Evolutionary conservation across 2,797 vertebrate species (phyloP).

Genomic region (Pantherophis alleghaniensis): DNA sequence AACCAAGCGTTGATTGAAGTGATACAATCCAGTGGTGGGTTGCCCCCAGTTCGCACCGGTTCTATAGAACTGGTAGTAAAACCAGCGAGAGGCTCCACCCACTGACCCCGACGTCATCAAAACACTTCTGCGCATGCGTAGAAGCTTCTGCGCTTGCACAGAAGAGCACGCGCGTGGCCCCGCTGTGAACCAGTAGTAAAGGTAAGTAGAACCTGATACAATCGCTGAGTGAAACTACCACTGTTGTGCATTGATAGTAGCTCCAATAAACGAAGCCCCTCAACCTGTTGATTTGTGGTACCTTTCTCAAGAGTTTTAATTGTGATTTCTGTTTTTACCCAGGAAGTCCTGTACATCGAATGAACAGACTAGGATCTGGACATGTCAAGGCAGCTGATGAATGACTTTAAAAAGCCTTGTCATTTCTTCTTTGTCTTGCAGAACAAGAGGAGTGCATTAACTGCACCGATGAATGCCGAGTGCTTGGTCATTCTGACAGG

Average conservation of each 20-base stretch:
- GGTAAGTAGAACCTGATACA: too few relatives aligned
- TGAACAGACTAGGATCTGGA: constrained; percentile 49
- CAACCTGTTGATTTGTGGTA: constrained; percentile 78
- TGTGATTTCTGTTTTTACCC: constrained; percentile 68
- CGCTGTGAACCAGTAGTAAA: too few relatives aligned
- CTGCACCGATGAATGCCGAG: constrained; percentile 98
- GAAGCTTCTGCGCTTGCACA: too few relatives aligned
- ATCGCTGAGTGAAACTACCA: too few relatives aligned
- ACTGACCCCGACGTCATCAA: too few relatives aligned
- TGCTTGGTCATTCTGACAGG: constrained; percentile 98
- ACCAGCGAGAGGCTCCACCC: too few relatives aligned
- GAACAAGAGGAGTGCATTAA: constrained; percentile 98
- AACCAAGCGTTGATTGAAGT: too few relatives aligned
- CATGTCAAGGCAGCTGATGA: constrained; percentile 53
- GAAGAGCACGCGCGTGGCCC: too few relatives aligned
- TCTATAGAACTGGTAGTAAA: too few relatives aligned
- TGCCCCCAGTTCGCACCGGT: too few relatives aligned
- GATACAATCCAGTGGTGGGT: too few relatives aligned
- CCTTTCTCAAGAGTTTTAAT: constrained; percentile 74
- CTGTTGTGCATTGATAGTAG: constrained; percentile 63
- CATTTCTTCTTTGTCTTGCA: constrained; percentile 74
- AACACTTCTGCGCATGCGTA: too few relatives aligned
- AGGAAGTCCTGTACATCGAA: constrained; percentile 67
- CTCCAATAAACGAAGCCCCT: constrained; percentile 69
- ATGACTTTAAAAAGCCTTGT: constrained; percentile 58